Evolutionary conservation across 1,140 invertebrate species (phyloP).

Genomic region (Bacillus rossius): DNA sequence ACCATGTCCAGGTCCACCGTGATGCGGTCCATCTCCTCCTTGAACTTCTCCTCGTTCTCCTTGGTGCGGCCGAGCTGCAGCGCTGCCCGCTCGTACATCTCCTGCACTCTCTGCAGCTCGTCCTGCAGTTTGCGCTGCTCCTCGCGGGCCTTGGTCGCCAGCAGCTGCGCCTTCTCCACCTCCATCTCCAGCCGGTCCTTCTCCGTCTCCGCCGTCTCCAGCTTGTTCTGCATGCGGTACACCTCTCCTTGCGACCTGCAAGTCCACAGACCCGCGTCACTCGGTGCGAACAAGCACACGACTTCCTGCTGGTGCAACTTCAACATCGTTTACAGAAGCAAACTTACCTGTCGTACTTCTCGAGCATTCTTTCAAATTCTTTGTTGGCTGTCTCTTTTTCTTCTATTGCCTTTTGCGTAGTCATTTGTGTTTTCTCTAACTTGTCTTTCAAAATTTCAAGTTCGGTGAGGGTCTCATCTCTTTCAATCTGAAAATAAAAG

Average conservation of each 20-base stretch:
- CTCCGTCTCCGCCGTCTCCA: conserved; percentile 81
- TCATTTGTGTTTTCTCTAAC: conserved; percentile 76
- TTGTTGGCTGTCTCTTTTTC: conserved; percentile 83
- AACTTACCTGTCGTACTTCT: conserved; percentile 85
- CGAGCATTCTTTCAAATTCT: conserved; percentile 87
- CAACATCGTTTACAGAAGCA: conserved; percentile 3
- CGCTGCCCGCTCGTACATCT: conserved; percentile 79
- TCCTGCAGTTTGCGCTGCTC: conserved; percentile 82
- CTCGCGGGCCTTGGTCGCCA: conserved; percentile 73
- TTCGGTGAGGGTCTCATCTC: conserved; percentile 78
- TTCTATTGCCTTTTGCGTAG: conserved; percentile 73
- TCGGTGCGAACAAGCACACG: too few species aligned
- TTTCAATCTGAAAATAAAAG: conserved; percentile 60
- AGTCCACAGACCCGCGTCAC: conserved; percentile 9
- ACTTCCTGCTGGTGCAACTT: too few species aligned
- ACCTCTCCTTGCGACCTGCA: conserved; percentile 79
- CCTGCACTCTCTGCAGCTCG: conserved; percentile 73
- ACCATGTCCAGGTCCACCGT: conserved; percentile 76
- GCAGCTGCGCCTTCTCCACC: conserved; percentile 73
- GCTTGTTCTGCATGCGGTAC: conserved; percentile 78
- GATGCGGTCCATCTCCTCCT: conserved; percentile 77
- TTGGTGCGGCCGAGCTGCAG: conserved; percentile 78
- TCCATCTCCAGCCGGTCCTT: conserved; percentile 80
- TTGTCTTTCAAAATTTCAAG: conserved; percentile 85
- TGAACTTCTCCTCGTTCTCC: conserved; percentile 86